Conservation (phyloP, 1,140 invertebrate species). For the Temnothorax nylanderi region DNA sequence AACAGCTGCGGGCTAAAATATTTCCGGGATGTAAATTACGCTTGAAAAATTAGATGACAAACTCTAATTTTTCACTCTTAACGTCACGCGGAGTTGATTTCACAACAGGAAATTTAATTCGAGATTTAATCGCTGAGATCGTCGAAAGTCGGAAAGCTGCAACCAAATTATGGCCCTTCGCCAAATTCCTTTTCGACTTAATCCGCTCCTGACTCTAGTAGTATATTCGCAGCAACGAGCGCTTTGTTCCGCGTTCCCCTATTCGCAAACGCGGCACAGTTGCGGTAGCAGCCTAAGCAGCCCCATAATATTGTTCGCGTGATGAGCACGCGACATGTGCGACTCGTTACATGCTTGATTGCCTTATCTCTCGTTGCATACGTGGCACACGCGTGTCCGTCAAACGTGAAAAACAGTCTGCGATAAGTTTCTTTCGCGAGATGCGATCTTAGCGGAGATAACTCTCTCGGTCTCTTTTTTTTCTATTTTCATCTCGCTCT, state of each 20-base stretch:
- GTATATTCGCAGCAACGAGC: constrained; percentile 69
- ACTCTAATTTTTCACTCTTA: neutral
- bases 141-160: neutral
- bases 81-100: neutral
- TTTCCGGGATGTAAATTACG: neutral
- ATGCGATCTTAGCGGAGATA: neutral
- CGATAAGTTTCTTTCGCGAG: constrained; percentile 8
- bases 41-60: neutral
- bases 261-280: constrained; percentile 52
- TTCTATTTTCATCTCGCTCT: constrained; percentile 1
- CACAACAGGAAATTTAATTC: constrained; percentile 5
- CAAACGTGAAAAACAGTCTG: constrained; percentile 38
- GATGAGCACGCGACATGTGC: constrained; percentile 58
- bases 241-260: constrained; percentile 67
- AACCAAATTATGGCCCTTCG: constrained; percentile 5
- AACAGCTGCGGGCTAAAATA: neutral
- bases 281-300: constrained; percentile 37
- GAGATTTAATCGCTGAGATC: neutral
- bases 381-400: constrained; percentile 29
- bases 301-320: constrained; percentile 46
- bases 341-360: constrained; percentile 55
- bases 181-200: constrained; percentile 23
- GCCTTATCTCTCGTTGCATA: constrained; percentile 51
- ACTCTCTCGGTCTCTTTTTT: neutral
- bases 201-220: constrained; percentile 55